Base-by-base conservation (phyloP, 2,888 invertebrate genomes). In the Galeopsomyia nigrocyanea region DNA sequence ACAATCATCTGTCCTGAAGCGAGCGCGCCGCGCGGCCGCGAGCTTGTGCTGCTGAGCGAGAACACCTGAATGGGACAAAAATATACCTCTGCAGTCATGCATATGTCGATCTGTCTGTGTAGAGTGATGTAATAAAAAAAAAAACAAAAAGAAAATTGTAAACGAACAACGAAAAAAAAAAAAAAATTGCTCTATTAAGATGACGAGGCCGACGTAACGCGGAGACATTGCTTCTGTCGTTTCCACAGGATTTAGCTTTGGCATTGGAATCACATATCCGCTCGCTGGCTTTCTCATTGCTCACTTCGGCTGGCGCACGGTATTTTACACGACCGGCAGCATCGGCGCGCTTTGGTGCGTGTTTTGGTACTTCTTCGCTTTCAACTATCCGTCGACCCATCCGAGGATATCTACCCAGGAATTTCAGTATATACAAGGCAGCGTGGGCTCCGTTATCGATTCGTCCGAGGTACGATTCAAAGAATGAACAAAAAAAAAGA, bases 251-350 rank as follows among this genome's bases (percentile, higher is more conserved):
- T 92, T 92, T 87, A 92, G 92, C 82, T 91, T 93, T 80, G 92
- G 92, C 26, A 92, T 92, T 77, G 92, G 92, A 10, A 83, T 92
- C 78, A 92, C 92, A 47, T 92, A 92, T 84, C 91, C 91, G 16
- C 84, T 92, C 53, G 92, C 92, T 80, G 92, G 92, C 50, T 91
- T 92, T 82, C 88, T 93, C 78, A 92, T 92, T 77, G 90, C 90
- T 49, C 88, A 90, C 75, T 90, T 90, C 71, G 92, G 92, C 65
- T 92, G 92, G 92, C 87, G 90, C 14, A 88, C 89, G 22, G 91
- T 92, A 13, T 92, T 92, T 85, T 92, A 92, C 83, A 92, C 92
- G 14, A 92, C 92, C 7, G 92, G 92, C 5, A 88, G 89, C 31
- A 88, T 92, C 71, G 91, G 91, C 3, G 85, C 90, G 66, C 75